Evolutionary conservation across 1,140 invertebrate species (phyloP).

Genomic region (Drosophila grimshawi): DNA sequence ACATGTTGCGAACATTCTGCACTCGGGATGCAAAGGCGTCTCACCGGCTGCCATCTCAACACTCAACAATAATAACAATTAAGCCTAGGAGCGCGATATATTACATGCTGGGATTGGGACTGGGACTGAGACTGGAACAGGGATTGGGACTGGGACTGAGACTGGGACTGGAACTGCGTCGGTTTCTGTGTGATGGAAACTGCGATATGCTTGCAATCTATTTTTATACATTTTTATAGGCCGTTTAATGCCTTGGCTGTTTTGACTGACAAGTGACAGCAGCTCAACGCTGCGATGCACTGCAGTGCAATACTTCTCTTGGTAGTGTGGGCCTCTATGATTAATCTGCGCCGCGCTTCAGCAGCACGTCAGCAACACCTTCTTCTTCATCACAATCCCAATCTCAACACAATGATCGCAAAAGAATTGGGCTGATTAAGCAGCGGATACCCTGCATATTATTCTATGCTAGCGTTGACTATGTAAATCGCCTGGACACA

Average conservation of each 20-base stretch:
- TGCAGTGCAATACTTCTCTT: constrained; percentile 23
- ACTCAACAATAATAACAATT: constrained; percentile 41
- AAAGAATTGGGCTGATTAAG: constrained; percentile 23
- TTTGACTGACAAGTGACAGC: constrained; percentile 46
- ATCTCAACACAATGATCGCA: constrained; percentile 2
- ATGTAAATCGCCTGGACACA: no score
- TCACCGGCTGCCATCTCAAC: constrained; percentile 23
- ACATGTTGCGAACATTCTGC: constrained; percentile 43
- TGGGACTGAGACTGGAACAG: not conserved
- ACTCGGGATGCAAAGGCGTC: constrained; percentile 27
- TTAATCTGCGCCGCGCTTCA: constrained; percentile 55
- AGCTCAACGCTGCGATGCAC: constrained; percentile 29
- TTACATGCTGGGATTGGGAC: constrained; percentile 9
- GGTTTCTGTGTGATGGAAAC: not conserved
- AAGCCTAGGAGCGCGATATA: constrained; percentile 17
- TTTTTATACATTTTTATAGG: constrained; percentile 33
- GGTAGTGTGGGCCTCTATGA: constrained; percentile 64
- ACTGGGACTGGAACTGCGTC: not conserved
- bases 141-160: not conserved
- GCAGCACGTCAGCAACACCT: constrained; percentile 30
- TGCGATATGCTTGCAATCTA: constrained; percentile 27
- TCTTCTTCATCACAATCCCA: constrained; percentile 19
- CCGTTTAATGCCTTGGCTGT: constrained; percentile 38
- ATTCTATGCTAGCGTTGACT: no score
- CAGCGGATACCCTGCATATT: constrained; percentile 2